Conservation (phyloP, 1,140 invertebrate species). For the Cotesia typhae region DNA sequence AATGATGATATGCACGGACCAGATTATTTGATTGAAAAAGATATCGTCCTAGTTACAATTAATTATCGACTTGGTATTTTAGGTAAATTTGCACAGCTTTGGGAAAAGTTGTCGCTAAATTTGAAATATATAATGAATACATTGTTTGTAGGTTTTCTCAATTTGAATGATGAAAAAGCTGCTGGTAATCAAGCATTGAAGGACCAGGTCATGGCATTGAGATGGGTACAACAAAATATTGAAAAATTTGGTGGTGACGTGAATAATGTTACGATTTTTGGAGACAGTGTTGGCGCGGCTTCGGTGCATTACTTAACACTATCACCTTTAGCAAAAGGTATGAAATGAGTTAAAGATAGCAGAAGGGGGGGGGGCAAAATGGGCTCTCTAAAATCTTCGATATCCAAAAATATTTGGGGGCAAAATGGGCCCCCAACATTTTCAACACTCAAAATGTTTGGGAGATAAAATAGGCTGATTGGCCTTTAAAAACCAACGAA, state of each 20-base stretch:
- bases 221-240: slow-evolving; percentile 72
- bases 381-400: too few species aligned
- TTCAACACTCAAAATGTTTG: too few species aligned
- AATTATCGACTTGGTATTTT: slow-evolving; percentile 66
- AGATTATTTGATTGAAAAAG: slow-evolving; percentile 66
- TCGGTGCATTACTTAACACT: slow-evolving; percentile 55
- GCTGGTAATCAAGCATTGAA: slow-evolving; percentile 67
- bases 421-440: too few species aligned
- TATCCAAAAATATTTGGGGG: too few species aligned
- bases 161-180: slow-evolving; percentile 43
- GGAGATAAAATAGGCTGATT: too few species aligned
- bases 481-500: too few species aligned
- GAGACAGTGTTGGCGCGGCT: slow-evolving; percentile 68
- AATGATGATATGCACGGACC: slow-evolving; percentile 56
- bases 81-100: background rate
- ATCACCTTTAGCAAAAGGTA: slow-evolving; percentile 47
- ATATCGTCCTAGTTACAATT: slow-evolving; percentile 69
- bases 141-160: slow-evolving; percentile 47
- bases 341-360: background rate
- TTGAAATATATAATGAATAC: background rate
- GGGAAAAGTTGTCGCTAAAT: too few species aligned
- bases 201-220: slow-evolving; percentile 70
- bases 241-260: slow-evolving; percentile 72
- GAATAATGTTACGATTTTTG: slow-evolving; percentile 73
- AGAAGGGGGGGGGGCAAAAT: too few species aligned